These are phyloP conservation scores for Centropus unirufus DNA, from an alignment of 2,113 vertebrate species.

Conservation along the genomic window DNA sequence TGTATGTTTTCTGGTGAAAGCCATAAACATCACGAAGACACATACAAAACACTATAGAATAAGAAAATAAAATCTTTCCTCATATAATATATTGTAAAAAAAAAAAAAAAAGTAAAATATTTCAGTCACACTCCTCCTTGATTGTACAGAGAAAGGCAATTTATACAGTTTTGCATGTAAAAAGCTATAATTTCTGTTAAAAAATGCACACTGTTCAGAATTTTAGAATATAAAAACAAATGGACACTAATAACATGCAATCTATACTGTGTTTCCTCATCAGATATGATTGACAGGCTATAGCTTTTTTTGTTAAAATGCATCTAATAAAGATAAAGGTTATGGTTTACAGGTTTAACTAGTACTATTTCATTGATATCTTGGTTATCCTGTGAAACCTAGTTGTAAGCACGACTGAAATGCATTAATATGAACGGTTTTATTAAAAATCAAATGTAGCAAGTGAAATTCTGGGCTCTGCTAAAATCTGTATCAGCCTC, in stretches of 20 bases:
- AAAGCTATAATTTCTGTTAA: not conserved
- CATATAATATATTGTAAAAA: not conserved
- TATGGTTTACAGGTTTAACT: not conserved
- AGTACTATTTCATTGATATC: not conserved
- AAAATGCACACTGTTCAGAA: not conserved
- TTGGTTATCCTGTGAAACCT: not conserved
- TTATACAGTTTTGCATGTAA: not conserved
- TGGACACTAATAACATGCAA: not conserved
- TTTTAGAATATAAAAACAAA: not conserved
- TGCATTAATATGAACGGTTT: not conserved
- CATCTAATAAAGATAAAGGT: not conserved
- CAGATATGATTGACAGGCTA: not conserved
- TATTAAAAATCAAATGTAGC: not conserved
- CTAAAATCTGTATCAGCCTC: not conserved
- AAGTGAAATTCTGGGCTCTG: not conserved
- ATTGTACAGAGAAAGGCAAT: not conserved
- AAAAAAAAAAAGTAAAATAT: not conserved
- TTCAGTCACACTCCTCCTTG: not conserved
- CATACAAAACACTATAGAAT: not conserved
- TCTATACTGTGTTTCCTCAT: not conserved
- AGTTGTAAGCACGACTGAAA: not conserved
- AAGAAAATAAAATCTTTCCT: not conserved
- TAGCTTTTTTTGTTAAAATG: not conserved
- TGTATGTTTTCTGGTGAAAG: not conserved
- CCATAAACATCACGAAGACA: not conserved